Base-by-base conservation (phyloP, 2,113 vertebrate genomes). In the Carassius auratus region DNA sequence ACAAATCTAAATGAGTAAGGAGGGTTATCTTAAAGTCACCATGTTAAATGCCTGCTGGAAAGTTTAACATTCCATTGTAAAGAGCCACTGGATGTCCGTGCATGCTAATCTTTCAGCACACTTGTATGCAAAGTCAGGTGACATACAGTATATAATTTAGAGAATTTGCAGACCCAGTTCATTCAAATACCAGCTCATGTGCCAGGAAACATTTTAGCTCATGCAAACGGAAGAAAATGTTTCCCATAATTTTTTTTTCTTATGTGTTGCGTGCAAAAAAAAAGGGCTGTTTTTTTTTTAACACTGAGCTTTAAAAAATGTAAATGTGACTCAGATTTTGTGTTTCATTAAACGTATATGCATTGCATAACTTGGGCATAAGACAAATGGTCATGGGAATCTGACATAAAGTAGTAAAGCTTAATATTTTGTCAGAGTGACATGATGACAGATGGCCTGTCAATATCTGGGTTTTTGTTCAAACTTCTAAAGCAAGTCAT, bases 391-490 rank as follows among this genome's bases (percentile, higher is more conserved):
- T 21, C 38, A 64, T 21, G 81, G 17, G 45, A 7, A 48, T 61
- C 62, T 14, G 26, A 9, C 19, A 15, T 55, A 75, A 26, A 62
- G 17, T 30, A 52, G 23, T 23, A n/a, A 64, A 52, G 7, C n/a
- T n/a, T 8, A 36, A 30, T 55, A 66, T 42, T 13, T 55, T 55
- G 33, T 61, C 73, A 48, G 17, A 38, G 8, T 5, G 59, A 68
- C 8, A 17, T 82, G 80, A 55, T 26, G 36, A 33, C 21, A 76
- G 71, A 79, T 62, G 12, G 42, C 73, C 14, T 81, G 62, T 61
- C 45, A 81, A 45, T 38, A 8, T 87, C 48, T 42, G 66, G 69
- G 73, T 42, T 87, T 87, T 85, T 48, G 33, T 87, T 66, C 81
- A 45, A 21, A 21, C 50, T 59, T 71, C 23, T 26, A 26, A 48